These are phyloP conservation scores for Pedicia rivosa DNA, from an alignment of 2,888 invertebrate species.

Conservation along the genomic window DNA sequence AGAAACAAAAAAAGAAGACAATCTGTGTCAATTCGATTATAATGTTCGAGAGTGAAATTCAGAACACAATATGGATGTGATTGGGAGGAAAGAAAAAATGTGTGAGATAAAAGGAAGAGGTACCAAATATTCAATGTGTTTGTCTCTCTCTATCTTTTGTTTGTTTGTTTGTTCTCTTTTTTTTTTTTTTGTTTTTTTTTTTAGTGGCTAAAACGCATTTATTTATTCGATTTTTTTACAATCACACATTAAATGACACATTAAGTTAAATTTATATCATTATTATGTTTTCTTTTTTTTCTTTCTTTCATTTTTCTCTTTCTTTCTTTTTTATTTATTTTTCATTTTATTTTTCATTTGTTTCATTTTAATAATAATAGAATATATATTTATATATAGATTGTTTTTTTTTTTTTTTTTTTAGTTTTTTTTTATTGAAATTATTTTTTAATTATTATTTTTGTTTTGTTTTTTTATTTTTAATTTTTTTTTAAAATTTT, in stretches of 20 bases:
- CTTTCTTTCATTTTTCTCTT: background rate
- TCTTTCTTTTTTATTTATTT: background rate
- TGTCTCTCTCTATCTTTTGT: too few species aligned
- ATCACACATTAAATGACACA: slow-evolving; percentile 5
- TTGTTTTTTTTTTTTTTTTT: background rate
- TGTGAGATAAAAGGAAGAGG: too few species aligned
- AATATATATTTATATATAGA: slow-evolving; percentile 1
- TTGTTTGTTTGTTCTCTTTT: too few species aligned
- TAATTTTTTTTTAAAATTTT: background rate
- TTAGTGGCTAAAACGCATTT: slow-evolving; percentile 5
- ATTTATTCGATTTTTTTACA: slow-evolving; percentile 2
- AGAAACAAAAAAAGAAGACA: too few species aligned
- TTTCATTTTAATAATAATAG: slow-evolving; percentile 1
- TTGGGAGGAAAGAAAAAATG: too few species aligned
- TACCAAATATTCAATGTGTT: too few species aligned
- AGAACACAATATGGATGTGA: too few species aligned
- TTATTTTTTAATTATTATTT: slow-evolving; percentile 2
- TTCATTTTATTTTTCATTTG: background rate
- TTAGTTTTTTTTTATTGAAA: background rate
- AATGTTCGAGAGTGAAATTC: too few species aligned
- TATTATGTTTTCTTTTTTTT: background rate
- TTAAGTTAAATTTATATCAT: background rate
- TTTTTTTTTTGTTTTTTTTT: too few species aligned
- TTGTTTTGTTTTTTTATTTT: background rate
- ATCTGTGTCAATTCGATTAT: too few species aligned